These are phyloP conservation scores for Acanthopagrus latus DNA, from an alignment of 2,797 vertebrate genomes.

Conservation along the genomic window DNA sequence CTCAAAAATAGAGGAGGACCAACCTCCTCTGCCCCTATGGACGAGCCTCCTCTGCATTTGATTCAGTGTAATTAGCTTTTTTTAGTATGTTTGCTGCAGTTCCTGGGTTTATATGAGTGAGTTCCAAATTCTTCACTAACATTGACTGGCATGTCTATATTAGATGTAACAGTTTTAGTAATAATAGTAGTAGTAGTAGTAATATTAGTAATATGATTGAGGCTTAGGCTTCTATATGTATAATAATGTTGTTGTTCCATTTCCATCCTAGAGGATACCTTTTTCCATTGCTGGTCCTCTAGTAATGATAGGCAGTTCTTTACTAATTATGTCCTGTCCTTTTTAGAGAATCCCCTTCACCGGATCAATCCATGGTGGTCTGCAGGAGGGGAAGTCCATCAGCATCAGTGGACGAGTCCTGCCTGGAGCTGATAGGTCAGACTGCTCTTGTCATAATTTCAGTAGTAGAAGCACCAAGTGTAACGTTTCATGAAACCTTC, in stretches of 20 bases:
- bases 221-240: neutral
- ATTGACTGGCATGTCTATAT: too few relatives aligned
- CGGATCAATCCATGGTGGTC: conserved; percentile 75
- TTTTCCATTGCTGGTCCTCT: neutral
- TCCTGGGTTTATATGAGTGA: too few relatives aligned
- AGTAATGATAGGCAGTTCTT: conserved; percentile 2
- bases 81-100: too few relatives aligned
- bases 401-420: conserved; percentile 74
- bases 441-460: neutral
- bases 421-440: conserved; percentile 73
- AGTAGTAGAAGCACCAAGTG: neutral
- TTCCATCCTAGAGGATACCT: neutral
- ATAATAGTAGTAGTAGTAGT: too few relatives aligned
- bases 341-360: conserved; percentile 79
- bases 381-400: conserved; percentile 71
- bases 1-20: too few relatives aligned
- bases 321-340: neutral
- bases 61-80: too few relatives aligned
- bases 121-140: too few relatives aligned
- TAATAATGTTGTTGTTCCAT: too few relatives aligned
- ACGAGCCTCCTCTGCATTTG: too few relatives aligned
- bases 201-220: neutral
- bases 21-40: too few relatives aligned
- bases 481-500: neutral
- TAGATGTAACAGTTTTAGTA: too few relatives aligned